phyloP scores from a whole-genome alignment of 2,797 vertebrate genomes.

The Morus bassanus region DNA sequence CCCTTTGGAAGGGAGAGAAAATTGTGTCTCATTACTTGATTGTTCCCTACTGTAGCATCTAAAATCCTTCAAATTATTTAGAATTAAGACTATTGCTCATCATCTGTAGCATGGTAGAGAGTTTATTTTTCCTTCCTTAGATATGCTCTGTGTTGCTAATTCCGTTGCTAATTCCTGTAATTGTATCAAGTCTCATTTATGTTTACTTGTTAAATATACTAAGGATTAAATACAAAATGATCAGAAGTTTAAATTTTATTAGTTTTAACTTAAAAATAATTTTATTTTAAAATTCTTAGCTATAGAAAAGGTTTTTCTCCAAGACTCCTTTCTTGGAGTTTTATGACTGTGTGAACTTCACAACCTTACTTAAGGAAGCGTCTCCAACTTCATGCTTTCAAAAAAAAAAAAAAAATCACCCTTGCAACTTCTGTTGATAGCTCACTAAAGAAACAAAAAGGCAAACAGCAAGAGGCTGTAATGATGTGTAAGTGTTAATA shows the following conservation, averaged over 20 bases:
- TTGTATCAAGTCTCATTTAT: background rate
- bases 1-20: background rate
- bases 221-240: background rate
- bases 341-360: background rate
- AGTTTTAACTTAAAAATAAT: background rate
- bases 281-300: background rate
- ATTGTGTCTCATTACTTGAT: background rate
- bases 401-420: background rate
- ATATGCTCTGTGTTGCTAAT: background rate
- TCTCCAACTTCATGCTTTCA: background rate
- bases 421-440: background rate
- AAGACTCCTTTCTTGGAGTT: background rate
- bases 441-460: background rate
- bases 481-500: background rate
- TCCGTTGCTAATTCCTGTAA: background rate
- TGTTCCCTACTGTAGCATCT: background rate
- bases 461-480: background rate
- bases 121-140: background rate
- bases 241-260: background rate
- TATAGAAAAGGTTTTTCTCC: background rate
- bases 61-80: background rate
- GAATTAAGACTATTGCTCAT: background rate
- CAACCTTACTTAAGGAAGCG: background rate
- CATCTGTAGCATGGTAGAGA: background rate
- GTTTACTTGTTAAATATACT: background rate